Evolutionary conservation across 2,888 invertebrate genomes (phyloP).

Genomic region (Stomorhina lunata): DNA sequence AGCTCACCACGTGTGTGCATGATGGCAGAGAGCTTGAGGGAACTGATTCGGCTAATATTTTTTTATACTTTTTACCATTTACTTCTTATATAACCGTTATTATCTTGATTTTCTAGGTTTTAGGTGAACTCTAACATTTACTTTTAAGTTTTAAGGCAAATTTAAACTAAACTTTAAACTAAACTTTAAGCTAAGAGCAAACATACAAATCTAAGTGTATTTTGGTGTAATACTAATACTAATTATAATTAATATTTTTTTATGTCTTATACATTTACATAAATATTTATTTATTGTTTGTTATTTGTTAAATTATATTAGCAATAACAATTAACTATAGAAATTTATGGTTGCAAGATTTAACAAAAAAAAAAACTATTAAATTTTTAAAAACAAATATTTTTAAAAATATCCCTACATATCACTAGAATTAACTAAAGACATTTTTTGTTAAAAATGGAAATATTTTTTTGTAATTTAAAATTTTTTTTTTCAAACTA

Average conservation of each 20-base stretch:
- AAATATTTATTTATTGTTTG: conserved; percentile 72
- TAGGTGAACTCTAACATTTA: conserved; percentile 41
- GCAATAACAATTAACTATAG: conserved; percentile 54
- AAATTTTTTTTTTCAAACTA: too few species aligned
- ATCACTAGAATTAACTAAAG: conserved; percentile 44
- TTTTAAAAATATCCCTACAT: conserved; percentile 20
- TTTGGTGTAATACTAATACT: conserved; percentile 65
- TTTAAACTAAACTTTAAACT: background rate
- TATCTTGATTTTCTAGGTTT: conserved; percentile 47
- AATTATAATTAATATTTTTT: too few species aligned
- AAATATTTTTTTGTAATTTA: too few species aligned
- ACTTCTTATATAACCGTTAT: conserved; percentile 1
- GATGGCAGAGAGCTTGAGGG: background rate
- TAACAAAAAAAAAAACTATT: conserved; percentile 23
- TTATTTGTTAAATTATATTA: conserved; percentile 63
- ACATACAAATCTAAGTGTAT: conserved; percentile 22
- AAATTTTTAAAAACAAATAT: conserved; percentile 26
- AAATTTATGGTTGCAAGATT: conserved; percentile 58
- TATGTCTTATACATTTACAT: too few species aligned
- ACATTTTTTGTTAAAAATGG: too few species aligned
- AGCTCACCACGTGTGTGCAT: background rate
- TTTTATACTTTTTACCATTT: conserved; percentile 6
- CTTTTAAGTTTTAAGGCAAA: conserved; percentile 37
- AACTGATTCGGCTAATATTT: conserved; percentile 15
- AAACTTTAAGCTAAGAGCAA: too few species aligned